These are phyloP conservation scores for Trilocha varians DNA, from an alignment of 2,888 invertebrate species.

Conservation along the genomic window DNA sequence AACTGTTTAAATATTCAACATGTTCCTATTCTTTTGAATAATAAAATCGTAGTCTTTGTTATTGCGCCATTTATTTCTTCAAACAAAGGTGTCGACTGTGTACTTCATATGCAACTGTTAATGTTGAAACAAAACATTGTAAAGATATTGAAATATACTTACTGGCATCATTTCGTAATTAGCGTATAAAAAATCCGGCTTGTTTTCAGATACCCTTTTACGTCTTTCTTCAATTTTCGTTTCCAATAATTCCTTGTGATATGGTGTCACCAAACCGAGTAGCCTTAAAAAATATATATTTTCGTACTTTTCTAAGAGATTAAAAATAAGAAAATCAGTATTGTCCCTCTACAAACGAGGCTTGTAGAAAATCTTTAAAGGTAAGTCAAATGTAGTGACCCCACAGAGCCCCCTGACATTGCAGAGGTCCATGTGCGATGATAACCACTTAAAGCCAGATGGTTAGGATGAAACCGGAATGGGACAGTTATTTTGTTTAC, in stretches of 20 bases:
- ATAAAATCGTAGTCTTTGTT: no score
- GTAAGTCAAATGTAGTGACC: no score
- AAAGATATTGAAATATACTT: slow-evolving; percentile 19
- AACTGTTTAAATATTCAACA: no score
- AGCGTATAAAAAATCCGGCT: slow-evolving; percentile 56
- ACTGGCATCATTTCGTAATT: slow-evolving; percentile 59
- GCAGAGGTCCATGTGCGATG: no score
- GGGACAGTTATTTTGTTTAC: no score
- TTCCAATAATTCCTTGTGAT: slow-evolving; percentile 49
- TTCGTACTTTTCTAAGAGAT: neutral
- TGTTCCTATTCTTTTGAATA: no score
- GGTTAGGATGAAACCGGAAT: no score
- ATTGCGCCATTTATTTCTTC: no score
- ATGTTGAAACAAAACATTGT: neutral
- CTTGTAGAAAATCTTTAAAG: neutral
- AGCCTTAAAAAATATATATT: slow-evolving; percentile 32
- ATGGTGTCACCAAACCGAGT: slow-evolving; percentile 54
- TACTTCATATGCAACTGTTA: no score
- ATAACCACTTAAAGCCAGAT: no score
- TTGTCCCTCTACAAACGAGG: neutral
- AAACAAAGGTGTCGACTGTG: no score
- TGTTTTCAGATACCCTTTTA: slow-evolving; percentile 53
- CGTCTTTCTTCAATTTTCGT: slow-evolving; percentile 58
- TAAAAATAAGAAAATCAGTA: neutral
- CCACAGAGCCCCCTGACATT: no score